Evolutionary conservation across 2,113 vertebrate genomes (phyloP), one percentile per base, ranked within the genome.

Genomic region (Crypturellus undulatus): DNA sequence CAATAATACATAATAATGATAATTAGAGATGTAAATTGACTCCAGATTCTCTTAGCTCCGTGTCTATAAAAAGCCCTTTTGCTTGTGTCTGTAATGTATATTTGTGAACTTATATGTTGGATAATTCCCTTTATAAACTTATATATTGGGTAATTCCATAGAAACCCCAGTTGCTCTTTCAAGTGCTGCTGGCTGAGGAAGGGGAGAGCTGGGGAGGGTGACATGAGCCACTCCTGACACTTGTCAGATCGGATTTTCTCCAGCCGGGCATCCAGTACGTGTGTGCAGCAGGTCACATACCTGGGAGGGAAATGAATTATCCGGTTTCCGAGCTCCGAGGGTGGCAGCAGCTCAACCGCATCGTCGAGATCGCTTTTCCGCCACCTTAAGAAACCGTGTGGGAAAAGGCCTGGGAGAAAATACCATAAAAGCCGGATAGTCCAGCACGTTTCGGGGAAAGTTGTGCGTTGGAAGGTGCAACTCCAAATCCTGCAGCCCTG

Each of bases 231-330:
- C 43, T 91, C 49, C 19, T 95, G 76, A 79, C 90, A 77, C 70
- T 87, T 83, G 92, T 87, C 90, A 92, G 43, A 65, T 40, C 71
- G 45, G 3, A 52, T 92, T 87, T 84, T 92, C 75, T 84, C 12
- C 69, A 72, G 28, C 34, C 84, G 71, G 28, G 56, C 25, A 52
- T 56, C 67, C 43, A 19, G 30, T 49, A 56, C 52, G 73, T 0
- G 2, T 58, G 70, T 52, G 70, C 42, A 72, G 21, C 13, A 82
- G 78, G 38, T 79, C 70, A 72, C 59, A 26, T 19, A 79, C 32
- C 89, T 89, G 64, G 45, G 68, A 45, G 65, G 62, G 75, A 91
- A 91, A 91, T 10, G 28, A 92, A 81, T 81, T 92, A 47, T 42
- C 47, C 67, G 77, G 7, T 62, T 70, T 81, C 64, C 63, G 78